A percentile compares a stretch with the other conserved stretches of the same genome.
Evolutionary conservation across 2,797 vertebrate species (phyloP).

Genomic region (Notolepis coatsorum): DNA sequence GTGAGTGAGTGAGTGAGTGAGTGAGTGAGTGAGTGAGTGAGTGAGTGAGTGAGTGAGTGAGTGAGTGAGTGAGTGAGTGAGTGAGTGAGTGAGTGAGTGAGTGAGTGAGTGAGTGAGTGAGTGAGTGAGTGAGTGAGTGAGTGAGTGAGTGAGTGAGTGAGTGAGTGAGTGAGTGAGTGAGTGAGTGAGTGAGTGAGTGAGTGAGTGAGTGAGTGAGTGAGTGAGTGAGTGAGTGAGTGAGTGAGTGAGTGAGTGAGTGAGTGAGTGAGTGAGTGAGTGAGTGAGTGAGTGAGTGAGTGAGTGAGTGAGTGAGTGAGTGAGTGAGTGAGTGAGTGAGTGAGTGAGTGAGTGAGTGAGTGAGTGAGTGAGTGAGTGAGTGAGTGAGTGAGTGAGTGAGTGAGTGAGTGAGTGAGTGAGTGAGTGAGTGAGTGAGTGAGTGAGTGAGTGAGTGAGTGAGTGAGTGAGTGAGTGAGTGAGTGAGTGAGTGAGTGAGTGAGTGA

Average conservation of each 20-base stretch:
- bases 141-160: neutral
- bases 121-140: neutral
- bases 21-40: conserved; percentile 1
- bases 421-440: neutral
- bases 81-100: conserved; percentile 1
- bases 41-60: neutral
- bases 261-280: neutral
- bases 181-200: neutral
- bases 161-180: neutral
- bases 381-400: neutral
- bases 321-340: neutral
- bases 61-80: neutral
- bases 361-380: neutral
- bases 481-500: neutral
- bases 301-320: neutral
- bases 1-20: neutral
- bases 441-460: no score
- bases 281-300: neutral
- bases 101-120: neutral
- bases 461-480: neutral
- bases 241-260: neutral
- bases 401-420: conserved; percentile 1
- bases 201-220: neutral
- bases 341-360: conserved; percentile 1
- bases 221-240: neutral